Base-by-base conservation (phyloP, 2,113 vertebrate genomes). In the Brachyhypopomus gauderio region DNA sequence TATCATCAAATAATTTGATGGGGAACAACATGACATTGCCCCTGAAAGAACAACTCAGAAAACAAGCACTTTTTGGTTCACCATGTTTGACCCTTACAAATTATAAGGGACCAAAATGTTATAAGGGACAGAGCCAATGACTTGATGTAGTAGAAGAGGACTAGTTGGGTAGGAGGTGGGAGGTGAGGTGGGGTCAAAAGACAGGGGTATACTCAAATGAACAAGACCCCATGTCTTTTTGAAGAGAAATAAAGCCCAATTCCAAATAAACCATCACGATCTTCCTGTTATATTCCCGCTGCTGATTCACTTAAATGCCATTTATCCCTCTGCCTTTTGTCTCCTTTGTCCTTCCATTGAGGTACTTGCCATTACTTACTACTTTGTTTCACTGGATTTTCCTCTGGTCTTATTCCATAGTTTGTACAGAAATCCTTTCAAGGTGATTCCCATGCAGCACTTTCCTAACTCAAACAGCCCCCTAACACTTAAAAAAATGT, bases 51-150 rank as follows among this genome's bases (percentile, higher is more conserved):
- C 55, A 25, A 52, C 45, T 52, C 45, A 52, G 45, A 30, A 79
- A 79, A 41, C 16, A 19, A 48, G 17, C 34, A 69, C 17, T 48
- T 30, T 75, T 62, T 41, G 20, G 78, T 84, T 73, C 72, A 81
- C 67, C 60, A 76, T 83, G 60, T 85, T 27, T 85, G 55, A 60
- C 79, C 75, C 48, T 75, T 30, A 75, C 71, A 81, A 67, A 75
- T 27, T 22, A 75, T 23, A 69, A 59, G 41, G 56, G 19, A 76
- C 2, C 30, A 56, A 72, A 79, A 72, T 67, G 60, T 67, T 74
- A 64, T n/a, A 22, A 45, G 69, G 58, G 59, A 27, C 72, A 76
- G 17, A 67, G 41, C 48, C 72, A 79, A 60, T 72, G 45, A 81
- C n/a, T 78, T 78, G 67, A 82, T 81, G 71, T 41, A 66, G 63